Evolutionary conservation across 2,888 invertebrate species (phyloP), one percentile per base, ranked within the genome.

Genomic region (Melipona beecheii): DNA sequence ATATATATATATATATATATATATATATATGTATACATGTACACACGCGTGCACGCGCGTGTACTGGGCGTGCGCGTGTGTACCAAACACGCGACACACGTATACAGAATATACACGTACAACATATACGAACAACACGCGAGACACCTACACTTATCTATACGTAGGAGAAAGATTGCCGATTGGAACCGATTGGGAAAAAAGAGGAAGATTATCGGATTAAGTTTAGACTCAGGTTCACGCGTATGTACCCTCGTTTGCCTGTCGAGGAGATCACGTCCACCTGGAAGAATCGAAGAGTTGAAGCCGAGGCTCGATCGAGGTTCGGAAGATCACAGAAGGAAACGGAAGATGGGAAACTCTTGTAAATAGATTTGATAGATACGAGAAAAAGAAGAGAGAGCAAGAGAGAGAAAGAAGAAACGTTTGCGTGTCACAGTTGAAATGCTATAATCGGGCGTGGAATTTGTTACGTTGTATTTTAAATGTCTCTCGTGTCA

Each of bases 1-100:
- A 93, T 92, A 90, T 91, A 91, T 93, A 92, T 92, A 92, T 92
- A 93, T 92, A 90, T 92, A 91, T 93, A 92, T 93, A 92, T 92
- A 92, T 92, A 91, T 36, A 6, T 36, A 0, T 36, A 36, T 36
- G 43, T 43, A 43, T 81, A 82, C 76, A 76, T 75, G 85, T 83
- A 82, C 73, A 49, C 15, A 49, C 68, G 36, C 66, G 31, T 4
- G 79, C 73, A 49, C 15, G 36, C 68, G 36, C 66, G 31, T 4
- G 79, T 43, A 54, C 56, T 36, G 27, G 24, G 43, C 71, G 24
- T 24, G 43, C 21, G 24, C 13, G 43, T 27, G 54, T 54, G 70
- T 54, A 31, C 69, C 65, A 50, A 71, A 81, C 60, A 71, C 68
- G 58, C 50, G 66, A 50, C 56, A 27, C 54, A 68, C 73, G 62